Base-by-base conservation (phyloP, 2,888 invertebrate species). In the Phlogophora meticulosa region DNA sequence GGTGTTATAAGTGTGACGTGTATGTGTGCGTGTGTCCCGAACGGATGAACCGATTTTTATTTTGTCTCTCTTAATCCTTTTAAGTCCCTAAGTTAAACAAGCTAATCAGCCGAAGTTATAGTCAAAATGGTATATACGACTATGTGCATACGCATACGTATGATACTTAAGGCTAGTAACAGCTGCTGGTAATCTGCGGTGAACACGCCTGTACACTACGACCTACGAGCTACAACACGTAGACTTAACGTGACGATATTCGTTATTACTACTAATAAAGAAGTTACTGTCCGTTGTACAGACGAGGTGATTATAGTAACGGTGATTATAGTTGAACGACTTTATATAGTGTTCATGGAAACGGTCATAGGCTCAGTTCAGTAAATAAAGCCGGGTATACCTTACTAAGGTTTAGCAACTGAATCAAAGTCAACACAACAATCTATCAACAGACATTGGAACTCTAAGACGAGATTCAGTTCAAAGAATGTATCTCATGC, bases 181-280 rank as follows among this genome's bases (percentile, higher is more conserved):
- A 82, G 65, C 71, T 81, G 81, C 15, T 13, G 36, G 61, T 63
- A 82, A 79, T 79, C 77, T 73, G 80, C 57, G 70, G 76, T 2
- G 9, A 58, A 42, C 57, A 55, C 59, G 42, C 46, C 55, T 72
- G 57, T 36, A 17, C 2, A 13, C 40, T 46, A 61, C 46, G 56
- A 58, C 49, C 45, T 52, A 22, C 46, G 15, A 36, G n/a, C 43
- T 45, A 36, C 62, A 56, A 51, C 62, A 73, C 45, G 59, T 53
- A 48, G 22, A n/a, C 13, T 28, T 57, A 24, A 61, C 52, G 56
- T 73, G 65, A 64, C 58, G 43, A 62, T 63, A 66, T 59, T 22
- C 42, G 10, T 58, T 70, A 81, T 65, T 68, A 61, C 59, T 56
- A 36, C 34, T 51, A 51, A 64, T 56, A 62, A 55, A 57, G 38